These are phyloP conservation scores for Leptinotarsa haldemani DNA, from an alignment of 2,888 invertebrate genomes.

Conservation along the genomic window DNA sequence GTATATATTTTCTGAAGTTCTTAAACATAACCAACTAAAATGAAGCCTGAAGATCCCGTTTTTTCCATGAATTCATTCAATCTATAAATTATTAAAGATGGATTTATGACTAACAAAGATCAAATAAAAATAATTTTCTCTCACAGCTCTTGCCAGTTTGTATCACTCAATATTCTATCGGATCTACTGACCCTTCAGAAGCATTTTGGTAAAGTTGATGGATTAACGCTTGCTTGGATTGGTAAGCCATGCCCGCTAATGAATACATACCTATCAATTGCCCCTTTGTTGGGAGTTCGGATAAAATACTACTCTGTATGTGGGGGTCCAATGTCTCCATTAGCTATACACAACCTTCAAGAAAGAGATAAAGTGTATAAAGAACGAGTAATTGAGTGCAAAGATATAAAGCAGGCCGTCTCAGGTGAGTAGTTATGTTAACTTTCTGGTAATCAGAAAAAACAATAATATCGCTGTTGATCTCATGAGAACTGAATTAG, in stretches of 20 bases:
- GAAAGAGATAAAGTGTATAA: constrained; percentile 21
- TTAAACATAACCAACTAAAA: too few species aligned
- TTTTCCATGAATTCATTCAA: neutral
- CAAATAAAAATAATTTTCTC: neutral
- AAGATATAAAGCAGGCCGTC: constrained; percentile 19
- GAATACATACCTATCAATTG: constrained; percentile 34
- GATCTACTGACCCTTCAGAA: constrained; percentile 34
- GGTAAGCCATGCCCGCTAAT: constrained; percentile 33
- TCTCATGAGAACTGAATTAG: too few species aligned
- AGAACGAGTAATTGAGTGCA: constrained; percentile 28
- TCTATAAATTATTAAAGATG: neutral
- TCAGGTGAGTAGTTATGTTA: constrained; percentile 24
- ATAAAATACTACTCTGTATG: constrained; percentile 30
- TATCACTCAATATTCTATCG: constrained; percentile 30
- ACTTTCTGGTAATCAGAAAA: neutral
- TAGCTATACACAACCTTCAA: constrained; percentile 24
- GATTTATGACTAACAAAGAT: neutral
- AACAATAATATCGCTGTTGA: too few species aligned
- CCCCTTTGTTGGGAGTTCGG: constrained; percentile 31
- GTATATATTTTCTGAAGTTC: too few species aligned
- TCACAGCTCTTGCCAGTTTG: constrained; percentile 33
- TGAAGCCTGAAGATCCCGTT: too few species aligned
- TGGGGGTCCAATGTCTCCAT: constrained; percentile 34
- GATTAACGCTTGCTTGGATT: constrained; percentile 32
- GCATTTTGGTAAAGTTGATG: constrained; percentile 34